Percentiles rank a stretch among this genome's conserved stretches.
These are phyloP conservation scores for Plagiodera versicolora DNA, from an alignment of 2,888 invertebrate species.

Conservation along the genomic window DNA sequence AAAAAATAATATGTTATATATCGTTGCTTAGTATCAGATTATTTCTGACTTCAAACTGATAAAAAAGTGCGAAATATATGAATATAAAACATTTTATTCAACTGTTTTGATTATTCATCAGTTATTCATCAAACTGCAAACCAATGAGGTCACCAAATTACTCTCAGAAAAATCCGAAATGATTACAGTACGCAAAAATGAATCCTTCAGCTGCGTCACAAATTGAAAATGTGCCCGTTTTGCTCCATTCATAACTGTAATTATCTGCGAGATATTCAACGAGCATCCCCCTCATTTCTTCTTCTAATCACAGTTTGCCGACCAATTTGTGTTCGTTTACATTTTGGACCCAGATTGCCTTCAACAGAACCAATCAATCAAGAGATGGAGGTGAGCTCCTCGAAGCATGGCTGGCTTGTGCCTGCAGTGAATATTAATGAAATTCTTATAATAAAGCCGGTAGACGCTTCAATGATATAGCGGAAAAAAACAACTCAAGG, in stretches of 20 bases:
- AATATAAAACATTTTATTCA: too few species aligned
- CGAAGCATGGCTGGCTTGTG: slow-evolving; percentile 48
- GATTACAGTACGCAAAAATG: too few species aligned
- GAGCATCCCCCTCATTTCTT: neutral
- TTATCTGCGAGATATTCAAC: neutral
- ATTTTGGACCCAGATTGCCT: slow-evolving; percentile 19
- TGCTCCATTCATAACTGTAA: neutral
- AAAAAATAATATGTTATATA: too few species aligned
- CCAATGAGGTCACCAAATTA: too few species aligned
- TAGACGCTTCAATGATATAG: slow-evolving; percentile 28
- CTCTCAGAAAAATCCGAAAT: too few species aligned
- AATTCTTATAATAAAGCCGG: slow-evolving; percentile 40
- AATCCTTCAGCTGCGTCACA: neutral
- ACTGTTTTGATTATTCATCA: too few species aligned
- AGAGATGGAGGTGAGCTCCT: slow-evolving; percentile 45
- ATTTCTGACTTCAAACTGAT: too few species aligned
- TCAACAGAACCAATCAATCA: slow-evolving; percentile 49
- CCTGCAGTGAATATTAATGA: slow-evolving; percentile 53
- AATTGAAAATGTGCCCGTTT: neutral
- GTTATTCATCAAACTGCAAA: too few species aligned
- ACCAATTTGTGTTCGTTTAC: neutral
- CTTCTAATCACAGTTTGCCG: neutral
- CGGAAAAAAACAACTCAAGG: too few species aligned
- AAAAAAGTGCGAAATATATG: too few species aligned
- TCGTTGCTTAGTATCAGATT: too few species aligned